Evolutionary conservation across 2,888 invertebrate genomes (phyloP).

Genomic region (Drosophila buzzatii): DNA sequence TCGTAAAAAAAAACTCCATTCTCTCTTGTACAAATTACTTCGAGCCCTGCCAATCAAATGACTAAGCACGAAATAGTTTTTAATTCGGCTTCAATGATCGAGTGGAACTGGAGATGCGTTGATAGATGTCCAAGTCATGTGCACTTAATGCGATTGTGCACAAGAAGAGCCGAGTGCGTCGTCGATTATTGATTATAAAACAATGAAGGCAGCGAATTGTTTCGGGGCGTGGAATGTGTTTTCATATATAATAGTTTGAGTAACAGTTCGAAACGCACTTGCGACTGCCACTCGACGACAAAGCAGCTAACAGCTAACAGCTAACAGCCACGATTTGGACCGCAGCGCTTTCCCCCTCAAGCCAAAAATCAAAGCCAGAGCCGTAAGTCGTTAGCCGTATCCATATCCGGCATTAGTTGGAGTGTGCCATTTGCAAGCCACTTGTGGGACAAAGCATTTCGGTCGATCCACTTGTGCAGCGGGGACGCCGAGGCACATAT

Average conservation of each 20-base stretch:
- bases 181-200: not conserved
- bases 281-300: not conserved
- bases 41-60: not conserved
- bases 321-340: conserved; percentile 1
- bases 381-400: conserved; percentile 31
- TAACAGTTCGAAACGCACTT: conserved; percentile 3
- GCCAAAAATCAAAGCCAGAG: conserved; percentile 28
- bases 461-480: conserved; percentile 5
- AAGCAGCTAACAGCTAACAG: not conserved
- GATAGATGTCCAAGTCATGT: conserved; percentile 20
- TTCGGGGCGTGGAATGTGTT: conserved; percentile 12
- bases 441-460: conserved; percentile 23
- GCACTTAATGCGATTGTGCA: conserved; percentile 12
- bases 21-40: not conserved
- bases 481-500: not conserved
- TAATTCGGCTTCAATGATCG: not conserved
- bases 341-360: conserved; percentile 31
- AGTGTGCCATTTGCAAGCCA: conserved; percentile 39
- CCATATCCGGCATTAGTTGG: conserved; percentile 50
- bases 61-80: not conserved
- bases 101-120: not conserved
- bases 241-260: conserved; percentile 8
- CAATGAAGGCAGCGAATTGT: conserved; percentile 13
- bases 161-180: not conserved
- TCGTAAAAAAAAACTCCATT: not conserved